These are phyloP conservation scores for Xestia ashworthii DNA, from an alignment of 2,888 invertebrate species.

Conservation along the genomic window DNA sequence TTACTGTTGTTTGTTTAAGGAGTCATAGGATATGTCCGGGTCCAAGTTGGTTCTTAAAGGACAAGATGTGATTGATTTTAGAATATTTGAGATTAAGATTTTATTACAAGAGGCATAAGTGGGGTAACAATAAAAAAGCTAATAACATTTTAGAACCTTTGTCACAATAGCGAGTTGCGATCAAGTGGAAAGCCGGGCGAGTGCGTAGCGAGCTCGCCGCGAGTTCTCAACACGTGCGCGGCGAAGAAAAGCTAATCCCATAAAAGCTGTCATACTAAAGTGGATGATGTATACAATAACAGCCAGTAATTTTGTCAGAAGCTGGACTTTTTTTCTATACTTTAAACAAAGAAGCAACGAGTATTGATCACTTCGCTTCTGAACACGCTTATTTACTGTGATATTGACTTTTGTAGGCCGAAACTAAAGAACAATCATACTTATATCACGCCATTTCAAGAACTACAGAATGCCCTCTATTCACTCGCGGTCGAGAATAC, in stretches of 20 bases:
- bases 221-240: no score
- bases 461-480: not conserved
- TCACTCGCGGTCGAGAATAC: no score
- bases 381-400: no score
- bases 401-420: not conserved
- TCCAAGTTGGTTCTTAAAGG: not conserved
- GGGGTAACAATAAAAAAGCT: not conserved
- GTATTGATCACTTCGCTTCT: not conserved
- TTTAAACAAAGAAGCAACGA: not conserved
- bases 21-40: constrained; percentile 36
- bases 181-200: no score
- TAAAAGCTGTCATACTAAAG: not conserved
- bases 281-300: not conserved
- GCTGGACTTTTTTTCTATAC: not conserved
- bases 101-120: not conserved
- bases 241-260: no score
- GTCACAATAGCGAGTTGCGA: no score
- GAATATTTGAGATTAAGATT: not conserved
- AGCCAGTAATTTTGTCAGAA: not conserved
- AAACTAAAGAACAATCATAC: not conserved
- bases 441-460: not conserved
- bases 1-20: constrained; percentile 46
- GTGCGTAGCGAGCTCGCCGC: no score
- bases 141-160: not conserved
- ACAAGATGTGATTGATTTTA: not conserved